Conservation (phyloP, 2,888 invertebrate genomes). For the Mamestra brassicae region DNA sequence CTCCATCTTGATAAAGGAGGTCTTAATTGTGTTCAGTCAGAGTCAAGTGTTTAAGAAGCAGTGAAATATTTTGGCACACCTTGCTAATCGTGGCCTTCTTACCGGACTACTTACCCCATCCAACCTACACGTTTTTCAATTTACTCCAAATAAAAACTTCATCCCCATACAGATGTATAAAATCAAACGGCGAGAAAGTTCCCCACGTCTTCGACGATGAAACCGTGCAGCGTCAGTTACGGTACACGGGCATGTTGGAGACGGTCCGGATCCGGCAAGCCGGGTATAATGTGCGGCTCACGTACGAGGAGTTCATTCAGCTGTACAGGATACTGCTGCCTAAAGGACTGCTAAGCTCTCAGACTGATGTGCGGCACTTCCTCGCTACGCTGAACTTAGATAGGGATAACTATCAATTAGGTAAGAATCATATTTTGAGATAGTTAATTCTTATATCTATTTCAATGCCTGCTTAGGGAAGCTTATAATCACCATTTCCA, state of each 20-base stretch:
- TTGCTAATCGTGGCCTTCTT: no score
- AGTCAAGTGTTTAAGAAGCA: no score
- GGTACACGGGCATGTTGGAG: conserved; percentile 99
- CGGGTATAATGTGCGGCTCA: conserved; percentile 98
- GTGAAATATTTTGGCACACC: no score
- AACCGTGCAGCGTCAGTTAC: conserved; percentile 95
- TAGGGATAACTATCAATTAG: conserved; percentile 97
- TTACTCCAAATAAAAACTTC: neutral
- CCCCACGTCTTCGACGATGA: conserved; percentile 98
- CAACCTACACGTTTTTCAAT: neutral
- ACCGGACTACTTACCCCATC: neutral
- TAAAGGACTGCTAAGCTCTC: conserved; percentile 96
- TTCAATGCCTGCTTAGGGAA: neutral
- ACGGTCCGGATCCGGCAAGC: conserved; percentile 98
- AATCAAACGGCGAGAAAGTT: conserved; percentile 98
- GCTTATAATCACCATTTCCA: neutral
- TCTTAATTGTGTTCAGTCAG: no score
- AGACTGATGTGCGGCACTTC: conserved; percentile 96
- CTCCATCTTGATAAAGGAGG: no score
- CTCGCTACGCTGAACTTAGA: conserved; percentile 96
- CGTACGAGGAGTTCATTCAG: conserved; percentile 98
- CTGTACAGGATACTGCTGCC: conserved; percentile 97
- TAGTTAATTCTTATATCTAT: neutral
- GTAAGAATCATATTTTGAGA: conserved; percentile 76
- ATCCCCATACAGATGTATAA: conserved; percentile 94